A percentile compares a stretch with the other conserved stretches of the same genome.
phyloP scores from a whole-genome alignment of 2,113 vertebrate species.

The Leptobrachium leishanense region DNA sequence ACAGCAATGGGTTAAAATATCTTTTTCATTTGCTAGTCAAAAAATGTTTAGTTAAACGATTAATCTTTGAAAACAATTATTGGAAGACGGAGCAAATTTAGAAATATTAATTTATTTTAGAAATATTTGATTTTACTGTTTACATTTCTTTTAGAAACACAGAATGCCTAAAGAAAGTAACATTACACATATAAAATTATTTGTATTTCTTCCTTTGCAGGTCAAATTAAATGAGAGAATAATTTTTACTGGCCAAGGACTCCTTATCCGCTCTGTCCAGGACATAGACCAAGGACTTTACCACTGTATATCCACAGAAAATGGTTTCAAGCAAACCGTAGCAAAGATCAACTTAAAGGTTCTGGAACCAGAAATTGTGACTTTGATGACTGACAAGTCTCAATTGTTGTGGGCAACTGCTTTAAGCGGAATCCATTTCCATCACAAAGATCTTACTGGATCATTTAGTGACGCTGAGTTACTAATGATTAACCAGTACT shows the following conservation, averaged over 20 bases:
- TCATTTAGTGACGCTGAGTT: conserved; percentile 85
- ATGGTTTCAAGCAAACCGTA: conserved; percentile 91
- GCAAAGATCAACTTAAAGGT: conserved; percentile 92
- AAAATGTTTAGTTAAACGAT: too few relatives aligned
- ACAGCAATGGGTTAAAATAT: too few relatives aligned
- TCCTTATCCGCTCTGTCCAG: conserved; percentile 87
- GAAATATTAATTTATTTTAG: too few relatives aligned
- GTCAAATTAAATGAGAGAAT: conserved; percentile 90
- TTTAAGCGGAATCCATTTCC: conserved; percentile 68
- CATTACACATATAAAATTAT: too few relatives aligned
- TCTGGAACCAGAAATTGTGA: conserved; percentile 80
- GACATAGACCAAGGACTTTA: conserved; percentile 87
- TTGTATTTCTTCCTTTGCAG: conserved; percentile 58
- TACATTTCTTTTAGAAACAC: too few relatives aligned
- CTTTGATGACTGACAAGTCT: conserved; percentile 79
- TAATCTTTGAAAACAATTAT: too few relatives aligned
- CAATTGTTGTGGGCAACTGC: conserved; percentile 84
- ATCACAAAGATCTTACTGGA: conserved; percentile 83
- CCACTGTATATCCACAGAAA: conserved; percentile 92
- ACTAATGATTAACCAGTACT: conserved; percentile 90
- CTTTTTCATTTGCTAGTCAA: too few relatives aligned
- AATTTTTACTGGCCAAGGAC: conserved; percentile 85
- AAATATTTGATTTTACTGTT: too few relatives aligned
- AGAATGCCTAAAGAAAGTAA: too few relatives aligned
- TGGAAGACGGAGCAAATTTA: too few relatives aligned